Base-by-base conservation (phyloP, 1,140 invertebrate species). In the Holcopasites calliopsidis region DNA sequence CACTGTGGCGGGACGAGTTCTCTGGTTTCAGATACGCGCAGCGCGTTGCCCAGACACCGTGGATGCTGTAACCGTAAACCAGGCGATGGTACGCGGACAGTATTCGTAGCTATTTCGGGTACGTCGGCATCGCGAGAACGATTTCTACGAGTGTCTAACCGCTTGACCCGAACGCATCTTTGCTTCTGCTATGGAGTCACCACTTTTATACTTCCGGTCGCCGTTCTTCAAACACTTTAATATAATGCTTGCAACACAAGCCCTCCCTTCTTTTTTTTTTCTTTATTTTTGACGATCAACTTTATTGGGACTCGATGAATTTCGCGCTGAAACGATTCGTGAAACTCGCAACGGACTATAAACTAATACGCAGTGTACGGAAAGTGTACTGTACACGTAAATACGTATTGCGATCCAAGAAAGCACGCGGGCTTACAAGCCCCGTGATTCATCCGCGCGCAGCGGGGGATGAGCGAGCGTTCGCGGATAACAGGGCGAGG, bases 11-110 rank as follows among this genome's bases (percentile, higher is more conserved):
- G 70, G 61, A 73, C 73, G 75, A 64, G 80, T 76, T 84, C 80
- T 84, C 82, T 83, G 78, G 81, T 84, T 84, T 83, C 82, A 83
- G 81, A 84, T 77, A 83, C 77, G 82, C 80, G 49, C 62, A 83
- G 72, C 80, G 80, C 77, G 80, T 71, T 84, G 77, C 80, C 81
- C 82, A 80, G 80, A 72, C 82, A 84, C 82, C 81, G 80, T 84
- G 80, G 65, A 75, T 52, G 82, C 80, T 84, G 82, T 83, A 83
- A 83, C 81, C 82, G 82, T 84, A 83, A 83, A 83, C 81, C 81
- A 72, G 80, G 71, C 80, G 78, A 82, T 83, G 80, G 79, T 82
- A 82, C 81, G 70, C 76, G 76, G 76, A 44, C 81, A 83, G 81
- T 83, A 79, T 82, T 83, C 81, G 76, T 66, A 70, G 81, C 81